Evolutionary conservation across 2,888 invertebrate genomes (phyloP).

Genomic region (Dione juno): DNA sequence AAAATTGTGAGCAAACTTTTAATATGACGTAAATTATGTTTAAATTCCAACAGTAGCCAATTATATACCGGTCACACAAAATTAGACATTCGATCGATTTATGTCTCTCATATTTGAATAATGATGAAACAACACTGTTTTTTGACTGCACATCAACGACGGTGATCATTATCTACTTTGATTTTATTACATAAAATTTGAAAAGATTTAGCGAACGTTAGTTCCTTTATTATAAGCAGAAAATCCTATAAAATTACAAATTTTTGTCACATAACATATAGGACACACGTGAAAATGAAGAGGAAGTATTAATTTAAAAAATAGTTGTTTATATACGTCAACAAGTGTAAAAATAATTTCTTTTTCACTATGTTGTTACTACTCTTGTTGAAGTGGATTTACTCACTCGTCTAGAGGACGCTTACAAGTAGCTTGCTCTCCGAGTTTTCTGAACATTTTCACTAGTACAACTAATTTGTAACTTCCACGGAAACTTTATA

Average conservation of each 20-base stretch:
- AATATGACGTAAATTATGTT: slow-evolving; percentile 35
- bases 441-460: slow-evolving; percentile 31
- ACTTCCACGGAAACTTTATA: not conserved
- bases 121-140: slow-evolving; percentile 36
- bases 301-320: not conserved
- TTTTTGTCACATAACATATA: no score
- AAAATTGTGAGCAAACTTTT: not conserved
- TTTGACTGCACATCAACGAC: slow-evolving; percentile 52
- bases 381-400: slow-evolving; percentile 28
- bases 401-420: slow-evolving; percentile 35
- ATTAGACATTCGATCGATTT: slow-evolving; percentile 65
- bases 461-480: slow-evolving; percentile 24
- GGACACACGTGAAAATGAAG: no score
- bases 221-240: no score
- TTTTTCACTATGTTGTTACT: slow-evolving; percentile 19
- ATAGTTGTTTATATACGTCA: not conserved
- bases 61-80: slow-evolving; percentile 64
- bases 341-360: slow-evolving; percentile 9
- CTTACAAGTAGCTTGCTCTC: slow-evolving; percentile 28
- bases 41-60: slow-evolving; percentile 67
- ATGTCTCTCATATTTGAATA: slow-evolving; percentile 45
- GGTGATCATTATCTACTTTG: slow-evolving; percentile 61
- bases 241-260: no score
- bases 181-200: slow-evolving; percentile 59
- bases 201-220: no score